These are phyloP conservation scores for Callaeas wilsoni DNA, from an alignment of 2,113 vertebrate species.

Conservation along the genomic window DNA sequence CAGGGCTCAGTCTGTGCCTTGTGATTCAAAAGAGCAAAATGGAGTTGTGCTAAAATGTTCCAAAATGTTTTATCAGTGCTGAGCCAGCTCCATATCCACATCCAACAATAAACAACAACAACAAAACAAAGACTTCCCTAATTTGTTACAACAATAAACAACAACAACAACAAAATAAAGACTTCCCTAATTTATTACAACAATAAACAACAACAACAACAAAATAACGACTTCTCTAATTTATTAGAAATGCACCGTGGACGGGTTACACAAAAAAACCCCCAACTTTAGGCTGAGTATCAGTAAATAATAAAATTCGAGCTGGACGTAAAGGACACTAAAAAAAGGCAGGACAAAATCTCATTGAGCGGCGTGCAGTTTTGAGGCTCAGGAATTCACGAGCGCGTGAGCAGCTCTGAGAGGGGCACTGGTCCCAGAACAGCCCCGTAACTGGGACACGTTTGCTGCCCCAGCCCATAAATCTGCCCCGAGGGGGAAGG, in stretches of 20 bases:
- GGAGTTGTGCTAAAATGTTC: neutral
- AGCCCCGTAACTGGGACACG: neutral
- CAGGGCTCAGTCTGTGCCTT: neutral
- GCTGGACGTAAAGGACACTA: neutral
- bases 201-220: too few relatives aligned
- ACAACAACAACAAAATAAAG: too few relatives aligned
- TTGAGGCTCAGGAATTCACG: neutral
- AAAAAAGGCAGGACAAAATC: neutral
- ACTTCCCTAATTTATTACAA: too few relatives aligned
- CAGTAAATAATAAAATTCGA: neutral
- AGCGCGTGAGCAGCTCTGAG: neutral
- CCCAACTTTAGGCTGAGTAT: neutral
- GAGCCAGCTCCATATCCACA: neutral
- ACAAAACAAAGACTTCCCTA: neutral
- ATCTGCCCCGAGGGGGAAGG: neutral
- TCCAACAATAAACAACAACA: too few relatives aligned
- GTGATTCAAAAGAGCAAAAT: neutral
- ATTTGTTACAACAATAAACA: too few relatives aligned
- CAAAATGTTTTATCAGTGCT: neutral
- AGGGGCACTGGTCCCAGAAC: neutral
- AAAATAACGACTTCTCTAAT: too few relatives aligned
- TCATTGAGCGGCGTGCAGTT: neutral
- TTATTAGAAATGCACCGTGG: neutral
- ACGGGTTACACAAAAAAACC: rapidly evolving
- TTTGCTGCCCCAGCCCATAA: neutral